A percentile compares a stretch with the other conserved stretches of the same genome.
Evolutionary conservation across 2,888 invertebrate genomes (phyloP).

Genomic region (Epistrophe grossulariae): DNA sequence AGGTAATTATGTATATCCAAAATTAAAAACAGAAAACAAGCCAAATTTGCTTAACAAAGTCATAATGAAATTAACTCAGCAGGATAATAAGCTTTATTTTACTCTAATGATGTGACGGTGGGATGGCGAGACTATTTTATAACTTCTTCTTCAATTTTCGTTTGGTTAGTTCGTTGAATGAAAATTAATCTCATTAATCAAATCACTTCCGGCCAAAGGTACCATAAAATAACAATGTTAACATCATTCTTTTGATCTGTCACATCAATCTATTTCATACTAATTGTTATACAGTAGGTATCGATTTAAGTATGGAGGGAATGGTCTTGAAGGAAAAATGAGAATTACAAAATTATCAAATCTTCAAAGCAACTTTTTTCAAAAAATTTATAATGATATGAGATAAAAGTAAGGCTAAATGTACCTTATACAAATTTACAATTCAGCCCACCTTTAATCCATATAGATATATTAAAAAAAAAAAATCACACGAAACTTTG

Average conservation of each 20-base stretch:
- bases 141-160: slow-evolving; percentile 44
- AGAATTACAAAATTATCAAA: no score
- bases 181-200: slow-evolving; percentile 67
- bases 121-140: not conserved
- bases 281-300: not conserved
- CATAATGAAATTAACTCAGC: slow-evolving; percentile 65
- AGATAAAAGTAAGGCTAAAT: no score
- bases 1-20: slow-evolving; percentile 38
- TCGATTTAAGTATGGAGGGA: no score
- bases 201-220: slow-evolving; percentile 21
- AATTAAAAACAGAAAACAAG: slow-evolving; percentile 8
- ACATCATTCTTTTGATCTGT: slow-evolving; percentile 25
- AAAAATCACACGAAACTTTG: no score
- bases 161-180: slow-evolving; percentile 57
- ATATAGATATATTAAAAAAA: no score
- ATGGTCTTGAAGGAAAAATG: no score
- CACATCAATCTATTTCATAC: not conserved
- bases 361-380: no score
- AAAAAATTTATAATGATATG: no score
- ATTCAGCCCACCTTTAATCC: no score
- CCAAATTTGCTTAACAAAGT: slow-evolving; percentile 44
- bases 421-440: no score
- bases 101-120: not conserved
- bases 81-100: slow-evolving; percentile 65
- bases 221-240: slow-evolving; percentile 9